A percentile compares a stretch with the other conserved stretches of the same genome.
Conservation (phyloP, 2,888 invertebrate species). For the Drosophila koepferae region DNA sequence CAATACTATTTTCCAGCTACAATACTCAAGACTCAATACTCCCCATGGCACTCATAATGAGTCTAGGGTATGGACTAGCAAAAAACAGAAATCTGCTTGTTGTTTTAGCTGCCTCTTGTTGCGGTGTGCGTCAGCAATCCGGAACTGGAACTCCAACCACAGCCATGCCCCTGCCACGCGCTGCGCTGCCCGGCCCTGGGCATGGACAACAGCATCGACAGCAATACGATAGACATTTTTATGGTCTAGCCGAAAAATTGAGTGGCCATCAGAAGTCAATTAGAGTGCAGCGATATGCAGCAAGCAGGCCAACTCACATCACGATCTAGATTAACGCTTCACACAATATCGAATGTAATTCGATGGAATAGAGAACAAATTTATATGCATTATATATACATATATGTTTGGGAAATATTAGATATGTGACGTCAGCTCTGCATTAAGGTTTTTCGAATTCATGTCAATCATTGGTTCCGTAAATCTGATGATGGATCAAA, state of each 20-base stretch:
- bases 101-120: constrained; percentile 45
- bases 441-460: not conserved
- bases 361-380: constrained; percentile 2
- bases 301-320: not conserved
- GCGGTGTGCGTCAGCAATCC: constrained; percentile 52
- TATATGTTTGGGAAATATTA: not conserved
- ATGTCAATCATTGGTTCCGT: not conserved
- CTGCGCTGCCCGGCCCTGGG: constrained; percentile 1
- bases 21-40: not conserved
- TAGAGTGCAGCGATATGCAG: constrained; percentile 20
- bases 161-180: not conserved
- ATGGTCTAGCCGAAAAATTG: constrained; percentile 32
- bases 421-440: not conserved
- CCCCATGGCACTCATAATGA: not conserved
- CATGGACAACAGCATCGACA: constrained; percentile 10
- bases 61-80: constrained; percentile 15
- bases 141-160: constrained; percentile 52
- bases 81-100: constrained; percentile 23
- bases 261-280: constrained; percentile 40
- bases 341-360: constrained; percentile 7
- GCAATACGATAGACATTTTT: constrained; percentile 40
- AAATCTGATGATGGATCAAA: constrained; percentile 7
- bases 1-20: not conserved
- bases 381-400: not conserved
- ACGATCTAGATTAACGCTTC: constrained; percentile 10